phyloP scores from a whole-genome alignment of 2,113 vertebrate species.

The Dicentrarchus labrax region DNA sequence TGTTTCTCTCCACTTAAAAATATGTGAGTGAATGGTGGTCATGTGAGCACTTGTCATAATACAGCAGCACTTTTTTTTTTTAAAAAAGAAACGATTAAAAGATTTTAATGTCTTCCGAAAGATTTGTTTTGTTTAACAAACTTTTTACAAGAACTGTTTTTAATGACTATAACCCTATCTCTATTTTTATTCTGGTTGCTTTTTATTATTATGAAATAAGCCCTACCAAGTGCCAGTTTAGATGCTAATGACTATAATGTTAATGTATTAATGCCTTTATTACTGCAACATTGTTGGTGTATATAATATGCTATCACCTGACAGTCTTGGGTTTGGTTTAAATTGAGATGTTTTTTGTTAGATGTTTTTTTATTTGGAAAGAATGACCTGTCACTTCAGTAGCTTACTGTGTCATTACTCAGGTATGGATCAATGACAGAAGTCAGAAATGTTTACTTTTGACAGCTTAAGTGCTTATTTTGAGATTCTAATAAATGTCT shows the following conservation, averaged over 20 bases:
- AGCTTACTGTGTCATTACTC: conserved; percentile 62
- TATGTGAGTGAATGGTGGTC: conserved; percentile 30
- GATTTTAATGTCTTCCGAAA: conserved; percentile 27
- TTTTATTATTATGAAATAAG: conserved; percentile 24
- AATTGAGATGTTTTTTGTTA: conserved; percentile 4
- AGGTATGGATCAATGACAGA: conserved; percentile 63
- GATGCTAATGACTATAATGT: conserved; percentile 1
- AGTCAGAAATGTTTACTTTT: conserved; percentile 66
- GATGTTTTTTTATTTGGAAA: conserved; percentile 8
- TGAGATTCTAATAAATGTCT: conserved; percentile 35
- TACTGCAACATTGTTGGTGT: conserved; percentile 52
- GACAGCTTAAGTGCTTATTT: conserved; percentile 37
- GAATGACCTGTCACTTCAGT: conserved; percentile 15
- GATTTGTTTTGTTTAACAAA: conserved; percentile 10
- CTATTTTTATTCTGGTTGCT: conserved; percentile 9
- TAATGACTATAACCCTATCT: background rate
- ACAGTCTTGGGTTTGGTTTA: conserved; percentile 34
- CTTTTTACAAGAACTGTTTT: background rate
- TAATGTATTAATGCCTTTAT: conserved; percentile 57
- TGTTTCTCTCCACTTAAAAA: background rate
- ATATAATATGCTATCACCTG: conserved; percentile 26
- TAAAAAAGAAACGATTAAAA: conserved; percentile 1
- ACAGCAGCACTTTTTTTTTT: conserved; percentile 62
- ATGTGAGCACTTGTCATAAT: conserved; percentile 60
- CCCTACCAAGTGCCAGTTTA: conserved; percentile 38